Evolutionary conservation across 2,797 vertebrate species (phyloP).

Genomic region (Gymnopithys bicolor): DNA sequence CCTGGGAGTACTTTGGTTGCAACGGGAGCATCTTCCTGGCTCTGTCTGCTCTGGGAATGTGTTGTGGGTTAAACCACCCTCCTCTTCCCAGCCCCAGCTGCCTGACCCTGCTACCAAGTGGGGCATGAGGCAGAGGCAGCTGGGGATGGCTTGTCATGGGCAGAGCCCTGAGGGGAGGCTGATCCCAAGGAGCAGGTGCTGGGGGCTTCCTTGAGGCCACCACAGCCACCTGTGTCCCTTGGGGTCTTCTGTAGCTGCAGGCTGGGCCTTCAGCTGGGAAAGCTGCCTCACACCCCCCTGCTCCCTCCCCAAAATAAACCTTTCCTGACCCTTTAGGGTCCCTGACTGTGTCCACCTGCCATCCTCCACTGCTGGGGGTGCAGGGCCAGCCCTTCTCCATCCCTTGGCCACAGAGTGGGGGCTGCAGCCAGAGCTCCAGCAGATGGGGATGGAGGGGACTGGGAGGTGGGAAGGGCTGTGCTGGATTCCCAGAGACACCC

Average conservation of each 20-base stretch:
- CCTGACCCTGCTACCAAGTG: neutral
- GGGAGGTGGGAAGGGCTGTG: neutral
- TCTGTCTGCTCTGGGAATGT: neutral
- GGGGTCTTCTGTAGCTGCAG: neutral
- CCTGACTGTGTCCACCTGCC: neutral
- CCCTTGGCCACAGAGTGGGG: neutral
- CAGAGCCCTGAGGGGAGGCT: neutral
- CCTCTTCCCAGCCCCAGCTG: neutral
- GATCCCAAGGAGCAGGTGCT: neutral
- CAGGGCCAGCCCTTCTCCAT: neutral
- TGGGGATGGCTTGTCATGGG: neutral
- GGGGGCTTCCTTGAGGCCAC: neutral
- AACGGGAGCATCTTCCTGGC: neutral
- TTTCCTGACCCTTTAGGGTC: neutral
- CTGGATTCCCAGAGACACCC: neutral
- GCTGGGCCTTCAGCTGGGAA: neutral
- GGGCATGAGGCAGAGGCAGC: neutral
- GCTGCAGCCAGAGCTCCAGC: neutral
- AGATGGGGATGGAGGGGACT: rapidly evolving
- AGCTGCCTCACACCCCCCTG: neutral
- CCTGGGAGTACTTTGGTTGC: neutral
- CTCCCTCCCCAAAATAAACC: neutral
- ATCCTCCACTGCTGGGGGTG: neutral
- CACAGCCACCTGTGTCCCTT: neutral
- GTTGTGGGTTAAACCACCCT: neutral